These are phyloP conservation scores for Synanthedon tipuliformis DNA, from an alignment of 2,888 invertebrate species.

Conservation along the genomic window DNA sequence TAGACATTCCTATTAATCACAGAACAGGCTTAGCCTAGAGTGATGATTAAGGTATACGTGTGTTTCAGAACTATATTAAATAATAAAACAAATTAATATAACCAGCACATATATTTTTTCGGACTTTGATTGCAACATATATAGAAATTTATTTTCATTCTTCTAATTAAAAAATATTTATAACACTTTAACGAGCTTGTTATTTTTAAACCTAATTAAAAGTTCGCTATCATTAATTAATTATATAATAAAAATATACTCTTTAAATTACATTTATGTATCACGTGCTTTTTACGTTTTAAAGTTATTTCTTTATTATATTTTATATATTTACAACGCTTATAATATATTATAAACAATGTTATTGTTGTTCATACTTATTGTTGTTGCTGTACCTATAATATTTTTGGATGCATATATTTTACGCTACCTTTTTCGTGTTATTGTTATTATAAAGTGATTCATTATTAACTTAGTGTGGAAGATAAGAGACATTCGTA, in stretches of 20 bases:
- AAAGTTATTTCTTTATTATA: constrained; percentile 50
- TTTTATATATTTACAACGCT: constrained; percentile 66
- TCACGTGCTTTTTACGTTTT: constrained; percentile 36
- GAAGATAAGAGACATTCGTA: too few relatives aligned
- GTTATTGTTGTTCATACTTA: constrained; percentile 58
- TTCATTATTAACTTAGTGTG: constrained; percentile 29
- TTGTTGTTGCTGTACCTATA: constrained; percentile 52
- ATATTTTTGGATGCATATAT: constrained; percentile 66
- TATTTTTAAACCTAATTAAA: constrained; percentile 57
- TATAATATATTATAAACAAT: constrained; percentile 45
- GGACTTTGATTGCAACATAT: too few relatives aligned
- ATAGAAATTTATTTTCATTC: constrained; percentile 8
- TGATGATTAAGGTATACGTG: too few relatives aligned
- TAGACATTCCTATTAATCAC: too few relatives aligned
- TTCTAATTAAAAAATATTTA: constrained; percentile 25
- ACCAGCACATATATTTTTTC: too few relatives aligned
- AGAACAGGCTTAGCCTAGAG: too few relatives aligned
- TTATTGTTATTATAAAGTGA: constrained; percentile 41
- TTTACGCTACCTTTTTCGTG: constrained; percentile 54
- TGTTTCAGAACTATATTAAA: too few relatives aligned
- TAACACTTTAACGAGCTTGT: constrained; percentile 63
- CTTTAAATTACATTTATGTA: constrained; percentile 23
- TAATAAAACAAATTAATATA: too few relatives aligned
- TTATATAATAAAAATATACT: constrained; percentile 26
- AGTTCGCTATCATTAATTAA: constrained; percentile 43